Percentiles rank a stretch among this genome's conserved stretches.
These are phyloP conservation scores for Vicugna pacos DNA, from an alignment of 2,113 vertebrate genomes.

Conservation along the genomic window DNA sequence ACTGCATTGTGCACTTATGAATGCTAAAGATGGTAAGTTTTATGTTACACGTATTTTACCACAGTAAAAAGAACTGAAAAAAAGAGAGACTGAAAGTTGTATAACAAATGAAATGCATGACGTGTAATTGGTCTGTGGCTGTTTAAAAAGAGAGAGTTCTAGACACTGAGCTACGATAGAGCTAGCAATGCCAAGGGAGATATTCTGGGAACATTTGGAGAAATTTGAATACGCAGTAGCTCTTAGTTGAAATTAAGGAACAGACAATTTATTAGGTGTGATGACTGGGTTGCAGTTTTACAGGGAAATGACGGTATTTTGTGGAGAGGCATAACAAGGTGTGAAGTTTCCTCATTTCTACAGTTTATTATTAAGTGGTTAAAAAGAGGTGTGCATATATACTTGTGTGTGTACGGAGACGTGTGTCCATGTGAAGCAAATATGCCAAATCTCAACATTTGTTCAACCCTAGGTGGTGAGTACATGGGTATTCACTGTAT, in stretches of 20 bases:
- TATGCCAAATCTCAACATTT: neutral
- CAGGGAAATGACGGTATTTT: neutral
- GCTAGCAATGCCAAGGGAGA: rapidly evolving
- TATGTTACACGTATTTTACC: neutral
- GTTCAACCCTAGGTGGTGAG: neutral
- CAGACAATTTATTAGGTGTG: neutral
- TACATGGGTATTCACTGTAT: neutral
- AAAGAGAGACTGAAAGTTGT: neutral
- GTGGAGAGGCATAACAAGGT: neutral
- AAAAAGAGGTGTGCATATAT: neutral
- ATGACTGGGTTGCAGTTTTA: neutral
- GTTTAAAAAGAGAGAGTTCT: neutral
- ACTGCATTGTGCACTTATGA: neutral
- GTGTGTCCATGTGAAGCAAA: neutral
- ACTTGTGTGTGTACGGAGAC: rapidly evolving
- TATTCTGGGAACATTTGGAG: neutral
- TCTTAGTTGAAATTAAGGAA: neutral
- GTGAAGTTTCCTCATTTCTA: neutral
- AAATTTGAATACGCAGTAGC: neutral
- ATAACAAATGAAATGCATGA: neutral
- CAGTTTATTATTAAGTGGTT: neutral
- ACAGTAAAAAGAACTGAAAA: neutral
- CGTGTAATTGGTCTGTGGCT: neutral
- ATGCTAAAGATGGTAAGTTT: neutral
- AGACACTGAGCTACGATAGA: neutral